These are phyloP conservation scores for Drosophila paulistorum DNA, from an alignment of 1,140 invertebrate species.

Conservation along the genomic window DNA sequence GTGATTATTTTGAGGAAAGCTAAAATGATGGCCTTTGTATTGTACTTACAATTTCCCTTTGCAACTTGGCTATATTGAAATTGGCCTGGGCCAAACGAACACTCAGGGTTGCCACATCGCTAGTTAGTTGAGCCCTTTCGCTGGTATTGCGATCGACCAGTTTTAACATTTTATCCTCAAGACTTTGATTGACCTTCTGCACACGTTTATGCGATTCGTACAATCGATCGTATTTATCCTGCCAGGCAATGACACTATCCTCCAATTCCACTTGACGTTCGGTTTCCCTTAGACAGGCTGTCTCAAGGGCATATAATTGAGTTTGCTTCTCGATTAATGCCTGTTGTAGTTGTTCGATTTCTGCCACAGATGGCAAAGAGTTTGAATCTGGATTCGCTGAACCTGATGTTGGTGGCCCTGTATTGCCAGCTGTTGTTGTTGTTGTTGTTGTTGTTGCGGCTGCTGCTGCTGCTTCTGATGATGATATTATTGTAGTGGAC, in stretches of 20 bases:
- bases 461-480: neutral
- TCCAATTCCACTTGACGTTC: conserved; percentile 90
- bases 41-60: conserved; percentile 94
- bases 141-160: conserved; percentile 96
- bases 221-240: conserved; percentile 96
- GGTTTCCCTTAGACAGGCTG: conserved; percentile 91
- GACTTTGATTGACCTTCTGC: conserved; percentile 96
- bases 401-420: conserved; percentile 10
- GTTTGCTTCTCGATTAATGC: conserved; percentile 90
- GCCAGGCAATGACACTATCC: conserved; percentile 93
- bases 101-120: conserved; percentile 93
- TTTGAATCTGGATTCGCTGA: conserved; percentile 8
- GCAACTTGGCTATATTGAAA: conserved; percentile 92
- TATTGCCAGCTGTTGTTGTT: conserved; percentile 19
- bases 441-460: conserved; percentile 9
- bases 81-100: conserved; percentile 94
- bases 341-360: conserved; percentile 94
- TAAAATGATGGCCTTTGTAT: too few relatives aligned
- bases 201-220: conserved; percentile 96
- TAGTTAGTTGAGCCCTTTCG: conserved; percentile 93
- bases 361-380: conserved; percentile 68
- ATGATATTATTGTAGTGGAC: conserved; percentile 13
- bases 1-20: too few relatives aligned
- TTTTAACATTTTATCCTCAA: conserved; percentile 97
- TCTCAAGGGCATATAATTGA: conserved; percentile 93